Conservation (phyloP, 2,888 invertebrate genomes). For the Pinctada fucata region DNA sequence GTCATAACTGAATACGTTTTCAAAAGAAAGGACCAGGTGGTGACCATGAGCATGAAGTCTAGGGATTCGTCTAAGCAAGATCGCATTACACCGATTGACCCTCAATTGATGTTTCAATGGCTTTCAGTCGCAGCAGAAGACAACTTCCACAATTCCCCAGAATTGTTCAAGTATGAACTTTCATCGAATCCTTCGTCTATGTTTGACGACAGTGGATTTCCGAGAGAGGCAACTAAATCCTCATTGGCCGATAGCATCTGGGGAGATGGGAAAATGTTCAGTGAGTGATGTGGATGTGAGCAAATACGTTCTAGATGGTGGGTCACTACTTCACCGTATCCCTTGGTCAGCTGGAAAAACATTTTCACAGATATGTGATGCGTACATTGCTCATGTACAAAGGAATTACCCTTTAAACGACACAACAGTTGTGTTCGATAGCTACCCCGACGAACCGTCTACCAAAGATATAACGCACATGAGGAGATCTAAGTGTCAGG, state of each 20-base stretch:
- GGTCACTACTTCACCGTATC: slow-evolving; percentile 41
- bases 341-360: slow-evolving; percentile 35
- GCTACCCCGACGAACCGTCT: slow-evolving; percentile 45
- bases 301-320: slow-evolving; percentile 48
- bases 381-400: slow-evolving; percentile 31
- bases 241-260: slow-evolving; percentile 47
- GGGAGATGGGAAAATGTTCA: not conserved
- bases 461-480: slow-evolving; percentile 53
- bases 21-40: slow-evolving; percentile 29
- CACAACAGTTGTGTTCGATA: slow-evolving; percentile 53
- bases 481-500: slow-evolving; percentile 34
- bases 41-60: slow-evolving; percentile 32
- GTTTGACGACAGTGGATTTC: slow-evolving; percentile 39
- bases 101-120: slow-evolving; percentile 50
- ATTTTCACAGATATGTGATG: slow-evolving; percentile 31
- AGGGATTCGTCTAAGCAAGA: slow-evolving; percentile 30
- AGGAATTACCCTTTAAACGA: slow-evolving; percentile 18
- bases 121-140: slow-evolving; percentile 32
- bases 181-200: slow-evolving; percentile 35
- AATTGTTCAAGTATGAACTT: slow-evolving; percentile 44
- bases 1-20: slow-evolving; percentile 32
- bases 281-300: slow-evolving; percentile 2
- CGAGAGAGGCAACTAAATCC: slow-evolving; percentile 41
- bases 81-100: slow-evolving; percentile 46
- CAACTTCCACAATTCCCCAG: slow-evolving; percentile 4